A percentile compares a stretch with the other conserved stretches of the same genome.
Conservation (phyloP, 2,888 invertebrate genomes). For the Fissipunctia ypsillon region DNA sequence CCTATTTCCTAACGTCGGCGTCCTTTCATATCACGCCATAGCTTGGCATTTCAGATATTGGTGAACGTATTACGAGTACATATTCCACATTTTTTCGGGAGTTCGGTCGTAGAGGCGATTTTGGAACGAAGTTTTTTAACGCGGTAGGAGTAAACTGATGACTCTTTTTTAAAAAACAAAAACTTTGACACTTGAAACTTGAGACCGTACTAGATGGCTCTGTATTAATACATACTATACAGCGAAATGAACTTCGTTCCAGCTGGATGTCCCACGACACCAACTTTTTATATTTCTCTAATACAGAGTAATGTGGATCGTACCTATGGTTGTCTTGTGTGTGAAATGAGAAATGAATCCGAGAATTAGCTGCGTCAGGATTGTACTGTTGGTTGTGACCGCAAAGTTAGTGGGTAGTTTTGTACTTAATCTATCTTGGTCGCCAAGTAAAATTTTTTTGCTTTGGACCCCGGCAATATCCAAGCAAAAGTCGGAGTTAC, state of each 20-base stretch:
- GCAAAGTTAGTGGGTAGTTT: not conserved
- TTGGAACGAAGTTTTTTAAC: too few relatives aligned
- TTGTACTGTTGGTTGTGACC: not conserved
- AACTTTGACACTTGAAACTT: too few relatives aligned
- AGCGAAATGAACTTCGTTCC: too few relatives aligned
- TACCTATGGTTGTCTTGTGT: slow-evolving; percentile 18
- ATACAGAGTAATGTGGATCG: slow-evolving; percentile 47
- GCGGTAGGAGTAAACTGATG: too few relatives aligned
- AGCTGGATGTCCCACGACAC: too few relatives aligned
- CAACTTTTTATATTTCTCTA: too few relatives aligned
- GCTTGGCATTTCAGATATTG: slow-evolving; percentile 79
- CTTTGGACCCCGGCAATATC: not conserved
- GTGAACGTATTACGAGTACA: slow-evolving; percentile 75
- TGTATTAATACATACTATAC: too few relatives aligned
- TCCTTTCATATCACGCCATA: slow-evolving; percentile 79
- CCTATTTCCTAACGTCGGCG: slow-evolving; percentile 80
- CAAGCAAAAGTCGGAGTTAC: not conserved
- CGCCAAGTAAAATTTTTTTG: not conserved
- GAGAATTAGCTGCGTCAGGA: slow-evolving; percentile 19
- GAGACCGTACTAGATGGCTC: too few relatives aligned
- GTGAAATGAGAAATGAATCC: slow-evolving; percentile 43
- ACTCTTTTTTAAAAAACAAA: too few relatives aligned
- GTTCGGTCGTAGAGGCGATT: slow-evolving; percentile 42
- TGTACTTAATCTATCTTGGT: not conserved
- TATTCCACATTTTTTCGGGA: slow-evolving; percentile 72